Percentiles rank a stretch among this genome's conserved stretches.
Conservation (phyloP, 2,888 invertebrate genomes). For the Biston betularia region DNA sequence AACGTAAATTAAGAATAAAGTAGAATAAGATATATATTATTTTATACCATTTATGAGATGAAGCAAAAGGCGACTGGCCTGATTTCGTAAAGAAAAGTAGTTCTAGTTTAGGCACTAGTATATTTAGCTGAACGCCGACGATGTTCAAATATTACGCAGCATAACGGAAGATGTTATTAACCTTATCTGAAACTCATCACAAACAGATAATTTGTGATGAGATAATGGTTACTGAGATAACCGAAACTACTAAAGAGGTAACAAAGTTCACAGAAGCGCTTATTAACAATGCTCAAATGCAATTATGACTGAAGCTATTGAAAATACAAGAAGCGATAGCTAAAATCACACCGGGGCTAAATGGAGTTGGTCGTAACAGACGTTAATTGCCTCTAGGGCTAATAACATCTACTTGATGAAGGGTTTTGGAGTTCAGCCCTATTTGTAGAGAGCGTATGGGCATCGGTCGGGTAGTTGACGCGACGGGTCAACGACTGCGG, state of each 20-base stretch:
- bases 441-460: constrained; percentile 47
- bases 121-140: constrained; percentile 2
- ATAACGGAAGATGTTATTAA: constrained; percentile 55
- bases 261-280: not conserved
- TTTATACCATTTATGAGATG: no score
- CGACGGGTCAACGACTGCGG: constrained; percentile 76
- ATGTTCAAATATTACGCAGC: constrained; percentile 17
- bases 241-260: constrained; percentile 11
- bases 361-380: constrained; percentile 9
- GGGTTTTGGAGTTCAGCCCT: constrained; percentile 38
- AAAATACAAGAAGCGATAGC: not conserved
- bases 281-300: not conserved
- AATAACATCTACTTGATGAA: constrained; percentile 37
- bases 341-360: constrained; percentile 18
- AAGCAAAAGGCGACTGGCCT: not conserved
- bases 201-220: constrained; percentile 65
- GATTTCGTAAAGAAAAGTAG: not conserved
- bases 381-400: constrained; percentile 11
- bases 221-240: constrained; percentile 72
- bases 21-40: no score
- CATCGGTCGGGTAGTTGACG: constrained; percentile 52
- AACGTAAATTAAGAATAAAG: no score
- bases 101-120: not conserved
- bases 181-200: constrained; percentile 64
- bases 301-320: not conserved